phyloP scores from a whole-genome alignment of 2,113 vertebrate genomes.

The Anguilla rostrata region DNA sequence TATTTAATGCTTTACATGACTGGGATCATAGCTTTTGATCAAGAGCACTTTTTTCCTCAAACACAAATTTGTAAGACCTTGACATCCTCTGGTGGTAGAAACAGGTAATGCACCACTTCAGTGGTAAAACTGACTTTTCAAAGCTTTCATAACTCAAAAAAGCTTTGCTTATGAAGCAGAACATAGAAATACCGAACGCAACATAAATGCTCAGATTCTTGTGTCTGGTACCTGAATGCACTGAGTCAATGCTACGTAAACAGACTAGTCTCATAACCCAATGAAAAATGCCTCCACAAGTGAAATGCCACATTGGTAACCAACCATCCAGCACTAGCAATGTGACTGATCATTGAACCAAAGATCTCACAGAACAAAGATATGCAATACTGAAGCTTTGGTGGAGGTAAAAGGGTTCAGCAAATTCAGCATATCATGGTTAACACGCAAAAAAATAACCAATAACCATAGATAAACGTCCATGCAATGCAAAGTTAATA shows the following conservation, averaged over 20 bases:
- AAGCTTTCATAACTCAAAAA: background rate
- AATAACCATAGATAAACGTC: background rate
- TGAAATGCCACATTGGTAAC: no score
- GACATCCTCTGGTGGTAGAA: slow-evolving; percentile 18
- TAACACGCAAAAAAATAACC: background rate
- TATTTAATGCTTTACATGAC: no score
- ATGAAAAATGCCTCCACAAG: no score
- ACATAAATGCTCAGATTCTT: background rate
- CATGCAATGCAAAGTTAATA: background rate
- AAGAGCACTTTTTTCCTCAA: background rate
- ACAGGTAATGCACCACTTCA: background rate
- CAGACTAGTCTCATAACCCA: background rate
- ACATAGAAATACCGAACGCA: background rate
- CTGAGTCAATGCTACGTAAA: background rate
- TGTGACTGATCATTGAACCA: background rate
- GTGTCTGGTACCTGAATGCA: background rate
- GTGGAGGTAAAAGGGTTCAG: background rate
- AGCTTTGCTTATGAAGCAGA: background rate
- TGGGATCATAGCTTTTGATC: background rate
- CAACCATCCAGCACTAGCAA: background rate
- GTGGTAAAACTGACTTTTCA: background rate
- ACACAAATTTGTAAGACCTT: slow-evolving; percentile 15
- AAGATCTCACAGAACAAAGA: background rate
- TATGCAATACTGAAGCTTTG: background rate
- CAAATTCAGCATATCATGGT: background rate